Evolutionary conservation across 1,140 invertebrate genomes (phyloP), one percentile per base, ranked within the genome.

Genomic region (Archivesica marissinica): DNA sequence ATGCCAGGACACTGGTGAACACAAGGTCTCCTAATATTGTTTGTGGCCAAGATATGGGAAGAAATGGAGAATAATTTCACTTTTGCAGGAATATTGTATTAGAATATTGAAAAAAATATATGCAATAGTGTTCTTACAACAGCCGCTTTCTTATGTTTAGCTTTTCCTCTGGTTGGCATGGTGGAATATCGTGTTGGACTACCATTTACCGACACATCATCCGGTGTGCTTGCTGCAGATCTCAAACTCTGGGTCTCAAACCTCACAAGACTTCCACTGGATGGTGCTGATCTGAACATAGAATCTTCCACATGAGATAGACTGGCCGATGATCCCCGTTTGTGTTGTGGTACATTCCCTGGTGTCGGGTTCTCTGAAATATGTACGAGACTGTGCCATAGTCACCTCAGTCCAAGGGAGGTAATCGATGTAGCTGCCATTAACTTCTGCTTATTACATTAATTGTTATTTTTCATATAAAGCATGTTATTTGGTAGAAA

Each of bases 261-360:
- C 28, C 82, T 81, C 13, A 75, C 52, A n/a, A 89, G 77, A 30
- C 87, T 88, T 0, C 50, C 47, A 74, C 86, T 80, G 11, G 89
- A 88, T 25, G 83, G 82, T 33, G 75, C 70, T n/a, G 85, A 82
- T 47, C 87, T 77, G 61, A 89, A 90, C 87, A 90, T 90, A 17
- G 87, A 86, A 70, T 92, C 91, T 61, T 93, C 92, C 25, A 93
- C 87, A 54, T 91, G 90, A 20, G 93, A 92, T 30, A 93, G 84
- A 78, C 93, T 93, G 20, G 91, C 91, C 17, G 92, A 90, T 0
- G 92, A 93, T n/a, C 92, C 92, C 56, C 90, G 89, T 70, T 92
- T 92, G 44, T 86, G 77, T 41, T 86, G 86, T 0, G 84, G 88
- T 13, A 85, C 82, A 64, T 59, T 61, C 17, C 82, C 82, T 66